phyloP scores from a whole-genome alignment of 2,797 vertebrate species.

The Tarsius wallacei region DNA sequence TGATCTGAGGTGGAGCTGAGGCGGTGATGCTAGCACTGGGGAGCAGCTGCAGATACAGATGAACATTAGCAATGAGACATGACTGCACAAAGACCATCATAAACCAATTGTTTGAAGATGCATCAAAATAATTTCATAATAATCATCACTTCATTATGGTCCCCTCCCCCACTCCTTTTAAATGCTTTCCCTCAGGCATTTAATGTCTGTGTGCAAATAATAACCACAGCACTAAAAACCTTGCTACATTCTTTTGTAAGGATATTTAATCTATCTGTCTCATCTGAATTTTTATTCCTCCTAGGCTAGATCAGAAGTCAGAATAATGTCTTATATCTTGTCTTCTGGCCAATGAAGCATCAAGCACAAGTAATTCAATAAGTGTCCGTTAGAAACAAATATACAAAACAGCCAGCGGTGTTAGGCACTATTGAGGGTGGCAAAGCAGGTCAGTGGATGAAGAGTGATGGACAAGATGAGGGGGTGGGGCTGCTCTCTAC shows the following conservation, averaged over 20 bases:
- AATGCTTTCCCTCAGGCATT: not conserved
- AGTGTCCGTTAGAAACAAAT: not conserved
- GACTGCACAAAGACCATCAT: no score
- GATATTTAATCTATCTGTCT: not conserved
- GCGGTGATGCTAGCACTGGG: no score
- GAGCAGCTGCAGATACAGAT: no score
- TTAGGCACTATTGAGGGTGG: not conserved
- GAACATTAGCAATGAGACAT: no score
- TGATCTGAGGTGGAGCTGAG: no score
- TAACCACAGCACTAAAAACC: not conserved
- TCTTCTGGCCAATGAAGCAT: not conserved
- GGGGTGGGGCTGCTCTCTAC: not conserved
- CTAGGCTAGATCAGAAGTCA: not conserved
- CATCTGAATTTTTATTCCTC: not conserved
- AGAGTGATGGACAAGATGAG: not conserved
- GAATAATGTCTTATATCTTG: not conserved
- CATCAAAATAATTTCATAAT: no score
- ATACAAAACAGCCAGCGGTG: not conserved
- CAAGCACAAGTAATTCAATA: not conserved
- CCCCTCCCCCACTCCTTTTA: no score
- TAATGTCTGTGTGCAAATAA: not conserved
- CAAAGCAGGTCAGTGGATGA: not conserved
- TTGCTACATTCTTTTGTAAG: not conserved
- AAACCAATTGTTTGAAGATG: no score
- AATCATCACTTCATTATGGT: no score